Base-by-base conservation (phyloP, 2,113 vertebrate genomes). In the Oxyruncus cristatus region DNA sequence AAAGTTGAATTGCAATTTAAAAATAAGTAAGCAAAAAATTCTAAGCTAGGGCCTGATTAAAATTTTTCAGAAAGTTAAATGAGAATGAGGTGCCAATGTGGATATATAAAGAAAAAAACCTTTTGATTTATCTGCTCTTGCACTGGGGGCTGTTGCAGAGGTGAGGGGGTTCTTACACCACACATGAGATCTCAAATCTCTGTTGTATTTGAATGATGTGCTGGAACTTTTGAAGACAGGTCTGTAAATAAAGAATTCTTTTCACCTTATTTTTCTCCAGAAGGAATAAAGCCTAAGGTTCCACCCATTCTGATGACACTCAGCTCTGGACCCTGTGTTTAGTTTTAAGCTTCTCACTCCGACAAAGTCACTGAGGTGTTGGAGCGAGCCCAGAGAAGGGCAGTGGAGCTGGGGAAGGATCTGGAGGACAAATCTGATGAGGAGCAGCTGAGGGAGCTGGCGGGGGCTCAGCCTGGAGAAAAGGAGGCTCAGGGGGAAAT, bases 121-220 rank as follows among this genome's bases (percentile, higher is more conserved):
- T 44, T 44, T 24, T n/a, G 9, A 44, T 11, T 42, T 26, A 52
- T 42, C 27, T 65, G 10, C 42, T 80, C 11, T 32, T 81, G 11
- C 6, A 56, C 9, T n/a, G 5, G 1, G 3, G 12, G 9, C 7
- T 71, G 3, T 47, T 81, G 41, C 18, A 65, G 30, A 39, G 18
- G 6, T 66, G 26, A 66, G 28, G 2, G 3, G 1, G 0, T 0
- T 19, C 55, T 82, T 39, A 55, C 9, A 63, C 6, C 14, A 67
- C 5, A 3, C 6, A 3, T 68, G 66, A 84, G n/a, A 49, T 35
- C 19, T 3, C 20, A 76, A 23, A 35, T 42, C 20, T 74, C 11
- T n/a, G 8, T 26, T 71, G 14, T 22, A 27, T 72, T 42, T 63
- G 33, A 8, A 10, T 53, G 44, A 50, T 16, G 10, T 35, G 5